A percentile compares a stretch with the other conserved stretches of the same genome.
phyloP scores from a whole-genome alignment of 2,113 vertebrate genomes.

The Cricetomys ansorgei region DNA sequence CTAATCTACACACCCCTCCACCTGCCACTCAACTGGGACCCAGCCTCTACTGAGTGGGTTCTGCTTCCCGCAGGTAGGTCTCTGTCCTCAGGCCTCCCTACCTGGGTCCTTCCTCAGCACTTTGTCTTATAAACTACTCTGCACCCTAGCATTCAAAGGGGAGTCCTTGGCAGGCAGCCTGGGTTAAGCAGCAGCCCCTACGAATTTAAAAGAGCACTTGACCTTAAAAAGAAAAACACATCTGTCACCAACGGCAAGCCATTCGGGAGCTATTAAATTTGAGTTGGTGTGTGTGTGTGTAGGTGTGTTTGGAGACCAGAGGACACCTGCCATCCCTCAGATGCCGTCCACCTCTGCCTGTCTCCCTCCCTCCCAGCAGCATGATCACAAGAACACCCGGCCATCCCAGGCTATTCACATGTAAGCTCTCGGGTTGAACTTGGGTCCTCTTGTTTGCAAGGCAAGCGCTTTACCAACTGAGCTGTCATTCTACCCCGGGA shows the following conservation, averaged over 20 bases:
- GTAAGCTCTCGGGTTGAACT: no score
- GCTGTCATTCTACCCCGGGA: background rate
- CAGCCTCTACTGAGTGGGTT: background rate
- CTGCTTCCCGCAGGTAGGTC: background rate
- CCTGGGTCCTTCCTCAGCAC: background rate
- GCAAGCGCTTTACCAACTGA: background rate
- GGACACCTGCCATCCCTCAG: background rate
- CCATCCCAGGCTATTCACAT: background rate
- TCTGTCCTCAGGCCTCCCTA: background rate
- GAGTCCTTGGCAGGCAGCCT: background rate
- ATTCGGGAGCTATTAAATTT: background rate
- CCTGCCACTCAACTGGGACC: fast-evolving
- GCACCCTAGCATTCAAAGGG: background rate
- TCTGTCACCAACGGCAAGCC: no score
- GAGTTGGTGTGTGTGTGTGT: background rate
- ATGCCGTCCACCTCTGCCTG: background rate
- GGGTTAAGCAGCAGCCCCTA: background rate
- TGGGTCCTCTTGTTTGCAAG: background rate
- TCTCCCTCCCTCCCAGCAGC: background rate
- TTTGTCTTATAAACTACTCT: no score
- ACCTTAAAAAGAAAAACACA: no score
- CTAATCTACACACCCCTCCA: no score
- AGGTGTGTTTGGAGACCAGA: background rate
- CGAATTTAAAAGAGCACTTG: background rate
- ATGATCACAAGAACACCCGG: background rate